Conservation (phyloP, 2,888 invertebrate genomes). For the Diarsia mendica region DNA sequence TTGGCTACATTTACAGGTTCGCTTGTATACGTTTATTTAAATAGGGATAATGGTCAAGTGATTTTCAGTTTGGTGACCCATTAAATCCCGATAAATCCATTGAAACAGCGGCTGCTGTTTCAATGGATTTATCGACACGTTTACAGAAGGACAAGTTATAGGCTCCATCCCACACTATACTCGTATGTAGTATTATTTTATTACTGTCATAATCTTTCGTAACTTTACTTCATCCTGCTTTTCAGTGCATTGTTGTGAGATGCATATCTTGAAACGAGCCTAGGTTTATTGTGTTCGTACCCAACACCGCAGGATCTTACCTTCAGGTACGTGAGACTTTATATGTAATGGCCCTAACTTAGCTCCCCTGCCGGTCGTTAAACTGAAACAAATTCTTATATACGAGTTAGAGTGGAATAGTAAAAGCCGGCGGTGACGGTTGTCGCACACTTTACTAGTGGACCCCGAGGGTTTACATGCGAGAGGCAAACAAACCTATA, state of each 20-base stretch:
- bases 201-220: background rate
- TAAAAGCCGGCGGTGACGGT: constrained; percentile 42
- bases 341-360: constrained; percentile 44
- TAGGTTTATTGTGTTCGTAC: constrained; percentile 28
- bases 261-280: constrained; percentile 15
- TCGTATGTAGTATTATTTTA: background rate
- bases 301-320: constrained; percentile 18
- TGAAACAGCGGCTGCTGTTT: background rate
- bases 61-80: background rate
- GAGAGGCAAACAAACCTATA: constrained; percentile 3
- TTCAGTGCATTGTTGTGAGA: constrained; percentile 6
- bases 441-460: constrained; percentile 30
- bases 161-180: background rate
- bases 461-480: constrained; percentile 23
- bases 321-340: constrained; percentile 38
- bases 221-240: constrained; percentile 3
- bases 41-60: background rate
- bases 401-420: constrained; percentile 50
- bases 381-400: constrained; percentile 51
- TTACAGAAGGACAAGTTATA: background rate
- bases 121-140: background rate
- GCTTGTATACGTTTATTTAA: background rate
- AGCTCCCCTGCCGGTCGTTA: constrained; percentile 43
- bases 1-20: background rate
- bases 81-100: too few relatives aligned